Evolutionary conservation across 2,888 invertebrate species (phyloP).

Genomic region (Diloba caeruleocephala): DNA sequence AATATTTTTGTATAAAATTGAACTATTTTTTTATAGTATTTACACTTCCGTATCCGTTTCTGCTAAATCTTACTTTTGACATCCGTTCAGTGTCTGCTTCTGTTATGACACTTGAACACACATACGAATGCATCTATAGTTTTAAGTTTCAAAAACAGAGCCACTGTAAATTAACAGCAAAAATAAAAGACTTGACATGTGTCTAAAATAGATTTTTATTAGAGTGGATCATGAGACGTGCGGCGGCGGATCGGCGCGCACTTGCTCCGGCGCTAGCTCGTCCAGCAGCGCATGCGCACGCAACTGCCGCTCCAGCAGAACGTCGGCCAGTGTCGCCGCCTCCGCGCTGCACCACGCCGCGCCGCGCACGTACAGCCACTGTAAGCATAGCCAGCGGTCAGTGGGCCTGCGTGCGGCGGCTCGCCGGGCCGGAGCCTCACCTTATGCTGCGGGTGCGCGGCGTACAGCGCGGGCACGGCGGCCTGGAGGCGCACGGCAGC

Average conservation of each 20-base stretch:
- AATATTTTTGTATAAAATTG: too few relatives aligned
- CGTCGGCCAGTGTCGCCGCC: conserved; percentile 92
- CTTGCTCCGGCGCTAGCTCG: conserved; percentile 89
- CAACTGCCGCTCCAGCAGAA: conserved; percentile 93
- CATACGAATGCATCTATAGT: too few relatives aligned
- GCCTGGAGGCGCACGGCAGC: conserved; percentile 6
- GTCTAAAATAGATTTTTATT: conserved; percentile 14
- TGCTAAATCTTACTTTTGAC: too few relatives aligned
- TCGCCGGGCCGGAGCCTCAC: conserved; percentile 58
- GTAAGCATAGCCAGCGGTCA: conserved; percentile 8
- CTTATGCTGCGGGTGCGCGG: conserved; percentile 6
- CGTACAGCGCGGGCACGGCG: neutral
- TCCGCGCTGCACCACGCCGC: conserved; percentile 81
- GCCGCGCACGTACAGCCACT: conserved; percentile 72
- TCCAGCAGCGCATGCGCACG: conserved; percentile 93
- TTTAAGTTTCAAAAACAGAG: too few relatives aligned
- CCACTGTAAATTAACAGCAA: neutral
- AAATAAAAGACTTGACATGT: conserved; percentile 2
- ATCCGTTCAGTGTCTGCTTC: too few relatives aligned
- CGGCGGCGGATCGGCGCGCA: too few relatives aligned
- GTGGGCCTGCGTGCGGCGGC: neutral
- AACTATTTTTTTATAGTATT: too few relatives aligned
- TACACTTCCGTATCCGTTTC: too few relatives aligned
- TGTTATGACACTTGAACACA: too few relatives aligned
- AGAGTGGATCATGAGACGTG: neutral